These are phyloP conservation scores for Tethea ocularis DNA, from an alignment of 2,888 invertebrate species.

Conservation along the genomic window DNA sequence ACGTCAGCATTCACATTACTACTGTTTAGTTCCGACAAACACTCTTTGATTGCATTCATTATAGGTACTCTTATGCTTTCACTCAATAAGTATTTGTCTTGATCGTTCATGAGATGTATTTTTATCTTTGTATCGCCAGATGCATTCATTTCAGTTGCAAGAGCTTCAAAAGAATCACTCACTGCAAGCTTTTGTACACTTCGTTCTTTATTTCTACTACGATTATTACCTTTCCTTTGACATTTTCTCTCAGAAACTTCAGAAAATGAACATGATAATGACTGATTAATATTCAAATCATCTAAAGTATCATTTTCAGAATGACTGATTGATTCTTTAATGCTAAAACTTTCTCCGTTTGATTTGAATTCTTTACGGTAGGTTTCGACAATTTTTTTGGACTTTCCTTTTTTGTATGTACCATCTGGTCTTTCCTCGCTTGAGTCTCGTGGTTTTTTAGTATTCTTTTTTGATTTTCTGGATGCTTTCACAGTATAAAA, in stretches of 20 bases:
- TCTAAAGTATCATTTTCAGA: constrained; percentile 65
- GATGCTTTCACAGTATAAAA: constrained; percentile 65
- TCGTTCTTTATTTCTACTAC: constrained; percentile 27
- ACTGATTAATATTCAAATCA: constrained; percentile 65
- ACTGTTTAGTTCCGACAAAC: constrained; percentile 50
- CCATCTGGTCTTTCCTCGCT: constrained; percentile 25
- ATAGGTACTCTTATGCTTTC: constrained; percentile 65
- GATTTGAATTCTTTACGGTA: constrained; percentile 43
- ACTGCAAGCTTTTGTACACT: constrained; percentile 43
- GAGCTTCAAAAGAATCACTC: constrained; percentile 68
- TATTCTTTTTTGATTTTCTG: constrained; percentile 48
- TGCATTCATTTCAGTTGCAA: constrained; percentile 57
- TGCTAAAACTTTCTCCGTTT: constrained; percentile 44
- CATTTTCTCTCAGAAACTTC: constrained; percentile 61
- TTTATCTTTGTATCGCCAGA: constrained; percentile 60
- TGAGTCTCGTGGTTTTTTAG: constrained; percentile 30
- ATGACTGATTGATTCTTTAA: constrained; percentile 51
- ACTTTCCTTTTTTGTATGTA: constrained; percentile 43
- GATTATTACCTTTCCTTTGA: constrained; percentile 39
- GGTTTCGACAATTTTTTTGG: constrained; percentile 46
- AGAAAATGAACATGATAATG: constrained; percentile 62
- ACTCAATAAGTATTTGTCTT: constrained; percentile 59
- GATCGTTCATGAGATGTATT: constrained; percentile 72
- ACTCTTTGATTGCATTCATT: constrained; percentile 61
- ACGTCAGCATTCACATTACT: constrained; percentile 43